Conservation (phyloP, 2,888 invertebrate genomes). For the Cataglyphis livida region DNA sequence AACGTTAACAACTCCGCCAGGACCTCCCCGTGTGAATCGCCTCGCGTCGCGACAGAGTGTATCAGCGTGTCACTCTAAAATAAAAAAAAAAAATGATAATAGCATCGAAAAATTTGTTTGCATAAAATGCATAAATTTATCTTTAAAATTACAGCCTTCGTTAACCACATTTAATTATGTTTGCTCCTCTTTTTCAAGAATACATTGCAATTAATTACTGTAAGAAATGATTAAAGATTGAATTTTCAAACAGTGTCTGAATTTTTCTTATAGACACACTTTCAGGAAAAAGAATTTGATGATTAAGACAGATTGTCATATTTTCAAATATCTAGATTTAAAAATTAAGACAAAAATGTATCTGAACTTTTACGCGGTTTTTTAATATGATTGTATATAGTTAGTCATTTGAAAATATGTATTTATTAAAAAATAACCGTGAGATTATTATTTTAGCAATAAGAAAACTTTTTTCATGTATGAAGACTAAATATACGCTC, state of each 20-base stretch:
- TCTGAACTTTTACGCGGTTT: too few relatives aligned
- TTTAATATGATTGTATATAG: not conserved
- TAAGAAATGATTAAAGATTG: too few relatives aligned
- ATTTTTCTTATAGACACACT: too few relatives aligned
- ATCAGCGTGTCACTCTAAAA: slow-evolving; percentile 79
- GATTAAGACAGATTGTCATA: too few relatives aligned
- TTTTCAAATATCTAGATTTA: too few relatives aligned
- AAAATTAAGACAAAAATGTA: too few relatives aligned
- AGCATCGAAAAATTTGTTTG: not conserved
- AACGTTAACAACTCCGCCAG: too few relatives aligned
- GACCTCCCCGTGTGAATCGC: too few relatives aligned
- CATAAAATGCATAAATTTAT: not conserved
- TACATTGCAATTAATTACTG: not conserved
- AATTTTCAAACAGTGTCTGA: too few relatives aligned
- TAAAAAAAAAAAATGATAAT: not conserved
- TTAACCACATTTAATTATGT: not conserved
- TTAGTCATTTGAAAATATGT: not conserved
- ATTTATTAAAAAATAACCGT: slow-evolving; percentile 4
- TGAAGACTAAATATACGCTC: slow-evolving; percentile 76
- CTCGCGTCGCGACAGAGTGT: too few relatives aligned
- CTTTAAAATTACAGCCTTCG: not conserved
- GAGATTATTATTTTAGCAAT: not conserved
- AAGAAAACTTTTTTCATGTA: not conserved
- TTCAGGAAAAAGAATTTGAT: too few relatives aligned
- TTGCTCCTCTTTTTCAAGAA: not conserved